A percentile compares a stretch with the other conserved stretches of the same genome.
phyloP scores from a whole-genome alignment of 2,888 invertebrate genomes.

The Cryptocephalus moraei region DNA sequence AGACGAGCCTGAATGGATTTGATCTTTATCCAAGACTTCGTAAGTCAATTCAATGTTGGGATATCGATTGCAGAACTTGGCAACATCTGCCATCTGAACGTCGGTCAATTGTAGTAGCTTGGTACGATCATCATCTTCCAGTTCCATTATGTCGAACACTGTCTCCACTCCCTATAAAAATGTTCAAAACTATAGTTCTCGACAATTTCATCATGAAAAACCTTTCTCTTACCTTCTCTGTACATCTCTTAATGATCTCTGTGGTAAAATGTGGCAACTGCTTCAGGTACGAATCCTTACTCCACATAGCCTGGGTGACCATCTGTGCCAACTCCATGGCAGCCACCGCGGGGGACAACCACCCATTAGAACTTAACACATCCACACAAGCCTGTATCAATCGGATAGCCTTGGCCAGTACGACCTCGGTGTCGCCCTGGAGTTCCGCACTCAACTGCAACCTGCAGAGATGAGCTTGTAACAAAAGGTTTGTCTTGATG shows the following conservation, averaged over 20 bases:
- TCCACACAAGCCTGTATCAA: conserved; percentile 93
- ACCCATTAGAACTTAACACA: conserved; percentile 90
- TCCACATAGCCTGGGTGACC: conserved; percentile 99
- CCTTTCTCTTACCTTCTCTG: conserved; percentile 61
- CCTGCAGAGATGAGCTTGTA: conserved; percentile 93
- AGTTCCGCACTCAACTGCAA: conserved; percentile 92
- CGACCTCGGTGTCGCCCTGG: conserved; percentile 89
- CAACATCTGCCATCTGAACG: conserved; percentile 93
- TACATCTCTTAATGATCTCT: conserved; percentile 83
- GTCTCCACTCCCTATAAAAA: conserved; percentile 62
- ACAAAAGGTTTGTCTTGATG: conserved; percentile 86
- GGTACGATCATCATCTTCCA: conserved; percentile 82
- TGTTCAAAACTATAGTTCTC: background rate
- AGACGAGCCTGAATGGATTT: conserved; percentile 69
- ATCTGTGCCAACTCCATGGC: conserved; percentile 99
- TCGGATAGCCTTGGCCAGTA: conserved; percentile 75
- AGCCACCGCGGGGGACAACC: conserved; percentile 95
- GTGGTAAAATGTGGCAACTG: conserved; percentile 91
- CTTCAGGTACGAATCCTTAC: conserved; percentile 92
- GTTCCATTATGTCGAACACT: conserved; percentile 91
- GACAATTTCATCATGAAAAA: too few relatives aligned
- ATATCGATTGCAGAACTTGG: conserved; percentile 96
- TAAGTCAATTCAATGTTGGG: conserved; percentile 96
- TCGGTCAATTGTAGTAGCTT: conserved; percentile 71
- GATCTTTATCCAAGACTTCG: conserved; percentile 75